phyloP scores from a whole-genome alignment of 2,888 invertebrate species.

The Alloplasta piceator region DNA sequence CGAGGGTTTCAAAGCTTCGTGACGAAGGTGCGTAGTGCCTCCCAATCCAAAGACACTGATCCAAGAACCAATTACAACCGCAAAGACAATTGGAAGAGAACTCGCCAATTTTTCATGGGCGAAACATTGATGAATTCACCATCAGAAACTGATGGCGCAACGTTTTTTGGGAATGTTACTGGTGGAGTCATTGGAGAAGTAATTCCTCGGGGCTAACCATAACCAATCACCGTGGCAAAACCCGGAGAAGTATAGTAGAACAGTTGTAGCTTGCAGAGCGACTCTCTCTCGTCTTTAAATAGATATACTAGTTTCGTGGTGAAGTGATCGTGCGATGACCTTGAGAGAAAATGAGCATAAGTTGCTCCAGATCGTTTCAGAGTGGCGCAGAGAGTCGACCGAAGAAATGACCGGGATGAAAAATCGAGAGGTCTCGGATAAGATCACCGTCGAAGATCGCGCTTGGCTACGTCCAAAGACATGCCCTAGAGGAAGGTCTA shows the following conservation, averaged over 20 bases:
- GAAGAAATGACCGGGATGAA: neutral
- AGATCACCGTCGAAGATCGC: slow-evolving; percentile 18
- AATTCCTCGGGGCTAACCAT: slow-evolving; percentile 31
- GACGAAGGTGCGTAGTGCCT: too few species aligned
- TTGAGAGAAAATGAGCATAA: slow-evolving; percentile 57
- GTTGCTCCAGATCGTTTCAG: slow-evolving; percentile 51
- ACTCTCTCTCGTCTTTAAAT: slow-evolving; percentile 66
- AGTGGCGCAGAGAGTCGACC: slow-evolving; percentile 33
- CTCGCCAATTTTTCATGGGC: too few species aligned
- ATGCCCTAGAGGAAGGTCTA: slow-evolving; percentile 13
- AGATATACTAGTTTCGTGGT: slow-evolving; percentile 43
- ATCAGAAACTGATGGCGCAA: too few species aligned
- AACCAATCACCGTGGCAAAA: slow-evolving; percentile 30
- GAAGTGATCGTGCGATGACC: slow-evolving; percentile 54
- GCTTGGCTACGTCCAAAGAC: slow-evolving; percentile 4
- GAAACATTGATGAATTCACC: too few species aligned
- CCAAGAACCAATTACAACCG: too few species aligned
- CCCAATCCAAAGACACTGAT: too few species aligned
- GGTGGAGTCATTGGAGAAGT: neutral
- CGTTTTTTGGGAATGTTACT: too few species aligned
- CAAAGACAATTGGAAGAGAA: too few species aligned
- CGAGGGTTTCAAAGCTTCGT: too few species aligned
- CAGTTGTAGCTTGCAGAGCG: slow-evolving; percentile 37
- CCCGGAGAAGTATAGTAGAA: slow-evolving; percentile 6
- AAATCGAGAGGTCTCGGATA: slow-evolving; percentile 5